Percentiles rank a stretch among this genome's conserved stretches.
phyloP scores from a whole-genome alignment of 1,140 invertebrate species.

The Halictus rubicundus region DNA sequence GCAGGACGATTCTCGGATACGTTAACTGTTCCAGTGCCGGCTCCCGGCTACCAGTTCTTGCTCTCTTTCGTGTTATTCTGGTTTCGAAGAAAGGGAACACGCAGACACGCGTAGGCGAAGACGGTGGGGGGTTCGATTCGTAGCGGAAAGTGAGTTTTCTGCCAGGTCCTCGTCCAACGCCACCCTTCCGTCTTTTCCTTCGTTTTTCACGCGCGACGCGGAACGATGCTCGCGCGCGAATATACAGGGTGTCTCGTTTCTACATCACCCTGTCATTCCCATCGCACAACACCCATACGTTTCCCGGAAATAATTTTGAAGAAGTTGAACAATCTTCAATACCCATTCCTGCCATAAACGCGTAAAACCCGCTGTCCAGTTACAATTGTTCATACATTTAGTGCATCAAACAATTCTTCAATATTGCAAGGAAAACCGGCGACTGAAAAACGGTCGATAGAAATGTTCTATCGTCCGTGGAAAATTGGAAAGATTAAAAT shows the following conservation, averaged over 20 bases:
- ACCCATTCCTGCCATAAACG: too few species aligned
- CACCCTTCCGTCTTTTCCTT: conserved; percentile 38
- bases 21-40: conserved; percentile 2
- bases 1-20: conserved; percentile 17
- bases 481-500: background rate
- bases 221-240: conserved; percentile 16
- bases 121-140: conserved; percentile 47
- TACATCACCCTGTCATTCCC: too few species aligned
- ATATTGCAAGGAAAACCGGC: too few species aligned
- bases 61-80: conserved; percentile 20
- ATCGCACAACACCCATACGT: too few species aligned
- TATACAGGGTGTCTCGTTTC: background rate
- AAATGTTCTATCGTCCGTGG: background rate
- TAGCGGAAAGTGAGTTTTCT: conserved; percentile 71
- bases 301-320: too few species aligned
- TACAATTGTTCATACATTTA: too few species aligned
- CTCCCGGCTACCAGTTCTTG: background rate
- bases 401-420: too few species aligned
- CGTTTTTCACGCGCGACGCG: conserved; percentile 29
- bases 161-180: conserved; percentile 22
- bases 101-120: background rate
- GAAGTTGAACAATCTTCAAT: too few species aligned
- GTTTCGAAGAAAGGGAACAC: conserved; percentile 29
- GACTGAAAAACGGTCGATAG: too few species aligned
- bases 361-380: too few species aligned